Base-by-base conservation (phyloP, 2,888 invertebrate genomes). In the Fabriciana adippe region DNA sequence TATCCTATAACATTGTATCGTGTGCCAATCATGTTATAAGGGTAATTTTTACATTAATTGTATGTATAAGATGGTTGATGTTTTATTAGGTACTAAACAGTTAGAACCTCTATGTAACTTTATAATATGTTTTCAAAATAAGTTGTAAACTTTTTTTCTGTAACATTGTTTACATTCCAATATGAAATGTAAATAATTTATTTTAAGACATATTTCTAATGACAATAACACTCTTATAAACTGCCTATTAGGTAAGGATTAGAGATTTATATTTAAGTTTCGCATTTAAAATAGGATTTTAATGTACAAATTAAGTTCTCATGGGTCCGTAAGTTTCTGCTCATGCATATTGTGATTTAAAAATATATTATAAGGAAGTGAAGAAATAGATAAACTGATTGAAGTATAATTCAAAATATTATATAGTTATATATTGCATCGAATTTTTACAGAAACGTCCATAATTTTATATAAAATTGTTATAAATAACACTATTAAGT, bases 221-320 rank as follows among this genome's bases (percentile, higher is more conserved):
- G 80, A 79, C 78, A 80, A 79, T 80, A 80, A 78, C 75, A 71
- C 73, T 71, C 71, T 76, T 5, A 26, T 55, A 75, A 74, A 79
- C 77, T 81, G 79, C 78, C 81, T 75, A 71, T 71, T 78, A 74
- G 72, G 70, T 75, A 75, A 73, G 70, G 47, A 57, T 60, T 74
- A 72, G 72, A 57, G 16, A 47, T 74, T 41, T 41, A 72, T 77
- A 79, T 74, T 74, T 84, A 83, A 81, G 78, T 84, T 85, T 84
- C 87, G 91, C 91, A 91, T 92, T 92, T 91, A 89, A 86, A 83
- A 77, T 89, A 86, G 82, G 81, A 76, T 80, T 82, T 75, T 84
- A 82, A 83, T 91, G 90, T 91, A 91, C 91, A 91, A 92, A 91
- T 76, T 87, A 88, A 88, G 87, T 85, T 83, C 76, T 82, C 86